Evolutionary conservation across 23 tunicate genomes (phyloP).

Genomic region (Botrylloides violaceus): DNA sequence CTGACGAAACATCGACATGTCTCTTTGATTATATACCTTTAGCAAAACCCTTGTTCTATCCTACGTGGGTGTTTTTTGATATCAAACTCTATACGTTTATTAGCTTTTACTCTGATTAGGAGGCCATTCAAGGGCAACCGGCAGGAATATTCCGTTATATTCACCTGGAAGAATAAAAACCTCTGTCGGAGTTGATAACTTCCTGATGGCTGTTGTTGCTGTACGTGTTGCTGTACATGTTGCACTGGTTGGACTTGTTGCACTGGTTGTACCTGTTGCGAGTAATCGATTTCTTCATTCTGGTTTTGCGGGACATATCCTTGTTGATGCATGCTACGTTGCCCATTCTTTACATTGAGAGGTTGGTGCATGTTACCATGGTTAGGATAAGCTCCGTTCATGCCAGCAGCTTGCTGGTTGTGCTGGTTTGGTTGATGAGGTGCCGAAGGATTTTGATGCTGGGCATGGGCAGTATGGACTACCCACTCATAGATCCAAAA

Average conservation of each 20-base stretch:
- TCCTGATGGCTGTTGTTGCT: conserved; percentile 15
- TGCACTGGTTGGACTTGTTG: no score
- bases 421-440: not conserved
- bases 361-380: not conserved
- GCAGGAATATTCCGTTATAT: not conserved
- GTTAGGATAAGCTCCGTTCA: not conserved
- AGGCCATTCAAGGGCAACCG: no score
- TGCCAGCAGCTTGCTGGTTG: not conserved
- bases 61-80: no score
- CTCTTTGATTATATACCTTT: no score
- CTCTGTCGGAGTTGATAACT: conserved; percentile 12
- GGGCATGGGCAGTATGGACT: not conserved
- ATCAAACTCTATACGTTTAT: no score
- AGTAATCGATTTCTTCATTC: not conserved
- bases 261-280: not conserved
- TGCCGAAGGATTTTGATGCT: not conserved
- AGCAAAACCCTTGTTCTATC: no score
- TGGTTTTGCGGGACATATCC: not conserved
- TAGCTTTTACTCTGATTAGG: no score
- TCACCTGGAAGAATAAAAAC: not conserved
- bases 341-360: not conserved
- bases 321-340: not conserved
- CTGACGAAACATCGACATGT: no score
- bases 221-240: not conserved
- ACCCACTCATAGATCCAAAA: conserved; percentile 9